These are phyloP conservation scores for Antheraea yamamai DNA, from an alignment of 2,888 invertebrate species.

Conservation along the genomic window DNA sequence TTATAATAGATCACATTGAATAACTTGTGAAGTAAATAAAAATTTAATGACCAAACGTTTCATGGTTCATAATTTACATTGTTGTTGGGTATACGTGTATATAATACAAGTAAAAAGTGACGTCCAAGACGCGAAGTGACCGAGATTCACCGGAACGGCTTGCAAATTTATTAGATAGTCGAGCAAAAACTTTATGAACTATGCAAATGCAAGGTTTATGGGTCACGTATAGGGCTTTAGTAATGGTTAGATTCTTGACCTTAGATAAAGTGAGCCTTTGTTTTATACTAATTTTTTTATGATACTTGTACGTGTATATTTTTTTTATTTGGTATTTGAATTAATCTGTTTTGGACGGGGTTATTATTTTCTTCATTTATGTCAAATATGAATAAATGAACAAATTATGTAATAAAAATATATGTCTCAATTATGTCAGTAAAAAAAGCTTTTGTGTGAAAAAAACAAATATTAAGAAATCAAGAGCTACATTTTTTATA, in stretches of 20 bases:
- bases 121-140: neutral
- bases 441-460: too few relatives aligned
- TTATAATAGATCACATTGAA: neutral
- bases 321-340: too few relatives aligned
- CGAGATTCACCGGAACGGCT: neutral
- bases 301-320: neutral
- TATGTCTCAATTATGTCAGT: too few relatives aligned
- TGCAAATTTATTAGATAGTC: neutral
- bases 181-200: neutral
- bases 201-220: neutral
- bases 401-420: too few relatives aligned
- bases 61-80: neutral
- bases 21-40: neutral
- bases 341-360: too few relatives aligned
- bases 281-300: neutral
- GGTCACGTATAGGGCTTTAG: neutral
- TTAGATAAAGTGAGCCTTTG: neutral
- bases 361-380: too few relatives aligned
- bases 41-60: neutral
- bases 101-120: neutral
- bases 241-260: neutral
- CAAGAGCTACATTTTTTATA: too few relatives aligned
- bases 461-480: too few relatives aligned
- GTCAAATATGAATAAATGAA: too few relatives aligned
- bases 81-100: neutral